Base-by-base conservation (phyloP, 2,888 invertebrate species). In the Cataglyphis cursor region DNA sequence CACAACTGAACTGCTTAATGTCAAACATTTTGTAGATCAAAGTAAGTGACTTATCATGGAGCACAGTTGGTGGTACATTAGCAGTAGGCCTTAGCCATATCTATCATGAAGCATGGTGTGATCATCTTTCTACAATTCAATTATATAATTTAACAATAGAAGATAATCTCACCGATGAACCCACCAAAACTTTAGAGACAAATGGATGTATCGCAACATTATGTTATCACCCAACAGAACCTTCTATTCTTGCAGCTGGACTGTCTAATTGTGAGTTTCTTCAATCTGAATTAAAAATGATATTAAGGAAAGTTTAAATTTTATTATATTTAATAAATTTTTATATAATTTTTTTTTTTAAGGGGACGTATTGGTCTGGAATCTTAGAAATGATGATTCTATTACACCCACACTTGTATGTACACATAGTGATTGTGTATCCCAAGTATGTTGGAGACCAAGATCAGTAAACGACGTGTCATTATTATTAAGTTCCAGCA, bases 231-330 rank as follows among this genome's bases (percentile, higher is more conserved):
- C 95, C 96, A 3, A 92, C 91, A 2, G 94, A 95, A 87, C 95
- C 96, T 0, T 94, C 95, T 3, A 94, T 96, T 80, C 91, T 96
- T 65, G 96, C 95, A 38, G 95, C 95, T 84, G 96, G 95, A 51
- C 87, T 94, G 81, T 93, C 93, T 61, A 94, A 94, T 87, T 94
- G 94, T 94, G 84, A 84, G 68, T 48, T 15, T 66, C n/a, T 15
- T 35, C 28, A 61, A 21, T 18, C 35, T 31, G 24, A 38, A 24
- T 31, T 54, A n/a, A 54, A n/a, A 62, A 31, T 21, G n/a, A 62
- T 41, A 61, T 24, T 62, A 10, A 15, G 10, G 1, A 28, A 35
- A 38, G 31, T 35, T 76, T 0, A 54, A 18, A 35, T 15, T 10
- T 57, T 10, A 1, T 41, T 21, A 3, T 44, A 38, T 18, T 24